Base-by-base conservation (phyloP, 2,888 invertebrate species). In the Watsonalla binaria region DNA sequence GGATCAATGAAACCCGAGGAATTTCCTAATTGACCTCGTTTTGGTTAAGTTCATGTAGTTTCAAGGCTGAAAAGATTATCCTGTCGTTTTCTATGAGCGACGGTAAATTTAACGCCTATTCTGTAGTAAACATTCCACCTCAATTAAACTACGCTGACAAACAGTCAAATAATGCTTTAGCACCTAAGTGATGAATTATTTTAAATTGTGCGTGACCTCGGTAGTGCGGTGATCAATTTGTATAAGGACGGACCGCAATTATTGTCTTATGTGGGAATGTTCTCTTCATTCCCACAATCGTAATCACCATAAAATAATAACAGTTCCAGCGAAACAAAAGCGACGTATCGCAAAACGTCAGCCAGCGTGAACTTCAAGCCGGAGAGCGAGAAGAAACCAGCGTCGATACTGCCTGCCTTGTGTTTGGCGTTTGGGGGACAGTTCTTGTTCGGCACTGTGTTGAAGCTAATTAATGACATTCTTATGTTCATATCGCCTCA, bases 401-500 rank as follows among this genome's bases (percentile, higher is more conserved):
- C 97, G 0, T 98, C 97, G 0, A 94, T 99, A 65, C 86, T 98
- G 72, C 94, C 95, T 39, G 95, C 97, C 0, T 91, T 99, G 49
- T 93, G 96, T 64, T 94, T 95, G 76, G 96, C 97, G 6, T 99
- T 98, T 81, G 97, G 98, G 49, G 93, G 94, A 0, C 95, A 96
- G 54, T 97, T 98, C 77, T 58, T 98, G 0, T 94, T 97, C 68
- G 98, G 98, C n/a, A 92, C 96, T 0, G 79, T 94, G 52, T 90
- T 98, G 61, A 98, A 98, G 84, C 80, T 98, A 0, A 72, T 94
- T 45, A 96, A 96, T 72, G 98, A 98, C 84, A 60, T 95, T 13
- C 82, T 99, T 53, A 96, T 96, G 62, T 99, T 99, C 84, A 92
- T 96, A 46, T 97, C 96, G 67, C 99, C 99, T 0, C 95, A 97